Conservation (phyloP, 2,888 invertebrate genomes). For the Nemotelus pantherinus region DNA sequence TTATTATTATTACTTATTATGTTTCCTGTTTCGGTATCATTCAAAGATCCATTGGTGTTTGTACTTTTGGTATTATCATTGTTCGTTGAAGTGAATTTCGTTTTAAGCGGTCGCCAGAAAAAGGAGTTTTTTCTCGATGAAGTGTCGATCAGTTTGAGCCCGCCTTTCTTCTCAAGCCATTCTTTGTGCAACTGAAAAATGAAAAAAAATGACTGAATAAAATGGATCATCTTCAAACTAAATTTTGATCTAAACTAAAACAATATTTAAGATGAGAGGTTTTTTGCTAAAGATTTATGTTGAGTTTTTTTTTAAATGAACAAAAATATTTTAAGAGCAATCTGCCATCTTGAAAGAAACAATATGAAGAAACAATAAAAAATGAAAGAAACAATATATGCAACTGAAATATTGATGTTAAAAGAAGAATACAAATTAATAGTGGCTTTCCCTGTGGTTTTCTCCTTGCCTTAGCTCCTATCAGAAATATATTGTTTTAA, state of each 20-base stretch:
- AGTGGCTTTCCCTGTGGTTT: no score
- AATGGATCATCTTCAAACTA: neutral
- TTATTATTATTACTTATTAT: neutral
- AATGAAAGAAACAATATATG: no score
- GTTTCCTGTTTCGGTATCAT: neutral
- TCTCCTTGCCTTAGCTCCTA: no score
- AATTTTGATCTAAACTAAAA: neutral
- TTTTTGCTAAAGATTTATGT: no score
- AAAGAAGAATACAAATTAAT: no score
- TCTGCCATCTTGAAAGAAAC: no score
- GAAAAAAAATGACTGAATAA: neutral
- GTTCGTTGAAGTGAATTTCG: constrained; percentile 1
- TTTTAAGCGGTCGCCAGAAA: constrained; percentile 26
- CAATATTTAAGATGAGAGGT: no score
- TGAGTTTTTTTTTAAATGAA: no score
- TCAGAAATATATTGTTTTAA: no score
- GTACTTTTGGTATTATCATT: neutral
- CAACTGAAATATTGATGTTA: no score
- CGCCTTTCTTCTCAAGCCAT: constrained; percentile 61
- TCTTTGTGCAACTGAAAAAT: constrained; percentile 61
- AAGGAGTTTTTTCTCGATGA: constrained; percentile 1
- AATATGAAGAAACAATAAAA: no score
- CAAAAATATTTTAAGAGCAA: no score
- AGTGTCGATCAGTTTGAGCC: constrained; percentile 51
- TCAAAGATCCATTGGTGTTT: neutral